These are phyloP conservation scores for Drosophila nigritarsus DNA, from an alignment of 2,888 invertebrate genomes.

Conservation along the genomic window DNA sequence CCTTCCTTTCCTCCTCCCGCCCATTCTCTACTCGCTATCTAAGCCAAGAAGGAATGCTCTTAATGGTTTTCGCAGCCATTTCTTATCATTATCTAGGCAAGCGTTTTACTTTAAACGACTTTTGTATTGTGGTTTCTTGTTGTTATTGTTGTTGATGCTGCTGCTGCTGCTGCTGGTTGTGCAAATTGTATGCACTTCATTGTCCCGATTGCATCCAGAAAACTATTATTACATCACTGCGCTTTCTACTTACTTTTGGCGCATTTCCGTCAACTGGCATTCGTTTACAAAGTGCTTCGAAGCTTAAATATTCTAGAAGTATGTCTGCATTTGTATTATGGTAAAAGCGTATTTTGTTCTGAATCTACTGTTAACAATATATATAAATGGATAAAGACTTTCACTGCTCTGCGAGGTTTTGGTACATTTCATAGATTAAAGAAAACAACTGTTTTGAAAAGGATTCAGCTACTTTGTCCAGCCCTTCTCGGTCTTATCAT, in stretches of 20 bases:
- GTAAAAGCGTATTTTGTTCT: neutral
- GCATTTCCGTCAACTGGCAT: constrained; percentile 42
- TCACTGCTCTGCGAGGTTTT: neutral
- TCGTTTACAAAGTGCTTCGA: constrained; percentile 9
- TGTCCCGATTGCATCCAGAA: constrained; percentile 36
- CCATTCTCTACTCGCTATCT: constrained; percentile 9
- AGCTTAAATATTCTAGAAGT: neutral
- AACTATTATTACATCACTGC: constrained; percentile 8
- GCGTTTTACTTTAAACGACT: constrained; percentile 67
- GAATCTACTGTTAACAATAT: neutral
- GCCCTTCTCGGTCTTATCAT: neutral
- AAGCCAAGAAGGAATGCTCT: constrained; percentile 47
- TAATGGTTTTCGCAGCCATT: constrained; percentile 58
- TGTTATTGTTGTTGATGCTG: constrained; percentile 10
- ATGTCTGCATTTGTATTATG: neutral
- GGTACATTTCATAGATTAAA: neutral
- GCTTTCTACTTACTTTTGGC: constrained; percentile 37
- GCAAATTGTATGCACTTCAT: constrained; percentile 38
- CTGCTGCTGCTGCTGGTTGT: constrained; percentile 9
- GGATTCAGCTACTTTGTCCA: neutral
- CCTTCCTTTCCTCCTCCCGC: constrained; percentile 1
- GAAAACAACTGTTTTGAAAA: neutral
- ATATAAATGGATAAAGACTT: neutral
- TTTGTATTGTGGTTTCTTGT: constrained; percentile 53
- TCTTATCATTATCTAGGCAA: constrained; percentile 66